Percentiles rank a stretch among this genome's conserved stretches.
Conservation (phyloP, 2,797 vertebrate species). For the Mus spretus region DNA sequence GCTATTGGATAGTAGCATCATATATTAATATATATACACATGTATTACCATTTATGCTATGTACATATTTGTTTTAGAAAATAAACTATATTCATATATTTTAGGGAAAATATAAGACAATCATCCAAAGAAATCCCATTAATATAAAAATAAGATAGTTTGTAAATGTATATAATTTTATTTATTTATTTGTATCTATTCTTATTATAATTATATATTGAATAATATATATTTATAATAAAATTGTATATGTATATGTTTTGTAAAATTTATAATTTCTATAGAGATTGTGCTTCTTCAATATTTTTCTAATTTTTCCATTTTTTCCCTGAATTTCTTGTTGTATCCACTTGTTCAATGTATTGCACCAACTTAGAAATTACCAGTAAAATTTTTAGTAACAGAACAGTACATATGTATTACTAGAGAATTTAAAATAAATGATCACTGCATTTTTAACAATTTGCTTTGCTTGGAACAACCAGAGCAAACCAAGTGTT, state of each 20-base stretch:
- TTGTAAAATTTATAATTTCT: background rate
- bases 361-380: background rate
- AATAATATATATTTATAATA: background rate
- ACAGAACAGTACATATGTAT: background rate
- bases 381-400: background rate
- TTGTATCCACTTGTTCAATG: background rate
- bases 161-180: background rate
- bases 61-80: constrained; percentile 1
- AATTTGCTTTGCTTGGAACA: background rate
- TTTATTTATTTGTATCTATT: background rate
- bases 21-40: background rate
- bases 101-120: background rate
- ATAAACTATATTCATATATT: background rate
- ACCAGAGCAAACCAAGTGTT: background rate
- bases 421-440: constrained; percentile 5
- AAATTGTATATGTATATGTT: background rate
- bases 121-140: background rate
- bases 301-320: background rate
- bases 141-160: background rate
- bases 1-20: background rate
- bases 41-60: background rate
- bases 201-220: background rate
- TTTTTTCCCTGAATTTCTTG: background rate
- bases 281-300: background rate
- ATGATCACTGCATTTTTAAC: background rate